Evolutionary conservation across 2,113 vertebrate species (phyloP), one percentile per base, ranked within the genome.

Genomic region (Oriolus oriolus): DNA sequence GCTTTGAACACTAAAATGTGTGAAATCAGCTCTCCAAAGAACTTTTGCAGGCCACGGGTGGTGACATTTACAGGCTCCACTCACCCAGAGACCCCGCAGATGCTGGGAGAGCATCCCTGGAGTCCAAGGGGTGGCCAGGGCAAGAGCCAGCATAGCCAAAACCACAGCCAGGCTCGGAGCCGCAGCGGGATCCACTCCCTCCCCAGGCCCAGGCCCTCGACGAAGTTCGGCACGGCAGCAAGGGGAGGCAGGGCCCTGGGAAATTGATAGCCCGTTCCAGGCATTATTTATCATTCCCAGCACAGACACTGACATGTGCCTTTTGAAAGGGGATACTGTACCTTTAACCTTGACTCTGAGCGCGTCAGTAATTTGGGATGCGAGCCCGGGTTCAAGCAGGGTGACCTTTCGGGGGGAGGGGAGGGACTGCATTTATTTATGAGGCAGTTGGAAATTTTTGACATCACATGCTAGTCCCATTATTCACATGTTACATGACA

Each of bases 251-350:
- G 68, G 65, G 66, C 82, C 89, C 95, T 45, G 89, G 92, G 93
- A 94, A 96, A 97, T 64, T 52, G 97, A 98, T 94, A 96, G 97
- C 94, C 94, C 92, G 84, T 86, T 97, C 78, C 95, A 77, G 90
- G 92, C 74, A n/a, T 95, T 97, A 97, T 98, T 98, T 97, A 97
- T 98, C 98, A 97, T 96, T 93, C 95, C 94, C 95, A 47, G 97
- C 96, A 95, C 96, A 98, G 97, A 95, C 95, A 96, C 87, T 95
- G 97, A 94, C 97, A 94, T 95, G 96, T 79, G 96, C 96, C 96
- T 97, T 98, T 98, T 98, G 98, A 98, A 98, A 98, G 95, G 92
- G 96, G 97, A 98, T 96, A 95, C 97, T 97, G 96, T 97, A 97
- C 98, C 98, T 98, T 98, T 98, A 97, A 98, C 98, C 98, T 98